Percentiles rank a stretch among this genome's conserved stretches.
These are phyloP conservation scores for Polyploca ridens DNA, from an alignment of 2,888 invertebrate species.

Conservation along the genomic window DNA sequence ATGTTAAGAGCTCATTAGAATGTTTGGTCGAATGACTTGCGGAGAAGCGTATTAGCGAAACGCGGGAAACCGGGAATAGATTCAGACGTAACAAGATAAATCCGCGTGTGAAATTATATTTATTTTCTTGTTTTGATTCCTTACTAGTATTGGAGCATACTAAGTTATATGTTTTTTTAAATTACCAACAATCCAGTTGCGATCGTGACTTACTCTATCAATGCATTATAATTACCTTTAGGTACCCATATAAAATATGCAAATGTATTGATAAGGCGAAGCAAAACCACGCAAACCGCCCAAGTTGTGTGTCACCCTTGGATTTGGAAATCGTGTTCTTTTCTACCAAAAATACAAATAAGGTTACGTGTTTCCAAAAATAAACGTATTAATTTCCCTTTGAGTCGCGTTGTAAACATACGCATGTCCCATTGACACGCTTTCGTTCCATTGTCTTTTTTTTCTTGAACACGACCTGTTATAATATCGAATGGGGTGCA, in stretches of 20 bases:
- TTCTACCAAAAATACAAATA: background rate
- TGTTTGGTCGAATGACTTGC: background rate
- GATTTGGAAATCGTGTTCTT: background rate
- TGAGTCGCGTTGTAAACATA: background rate
- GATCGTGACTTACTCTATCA: background rate
- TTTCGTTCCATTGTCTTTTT: background rate
- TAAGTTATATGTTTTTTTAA: too few relatives aligned
- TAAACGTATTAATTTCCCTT: background rate
- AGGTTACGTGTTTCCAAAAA: background rate
- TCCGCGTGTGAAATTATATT: background rate
- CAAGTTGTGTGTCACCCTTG: background rate
- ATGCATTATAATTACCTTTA: background rate
- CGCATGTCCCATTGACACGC: background rate
- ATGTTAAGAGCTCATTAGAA: background rate
- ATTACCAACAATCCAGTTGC: too few relatives aligned
- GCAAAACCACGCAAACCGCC: background rate
- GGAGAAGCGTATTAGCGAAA: background rate
- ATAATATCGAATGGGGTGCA: slow-evolving; percentile 27
- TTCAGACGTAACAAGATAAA: background rate
- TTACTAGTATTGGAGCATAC: too few relatives aligned
- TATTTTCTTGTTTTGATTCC: too few relatives aligned
- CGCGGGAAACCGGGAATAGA: background rate
- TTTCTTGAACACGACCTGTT: slow-evolving; percentile 3
- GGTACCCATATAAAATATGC: background rate
- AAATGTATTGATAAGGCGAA: background rate